phyloP scores from a whole-genome alignment of 1,140 invertebrate genomes.

The Ceratosolen solmsi region DNA sequence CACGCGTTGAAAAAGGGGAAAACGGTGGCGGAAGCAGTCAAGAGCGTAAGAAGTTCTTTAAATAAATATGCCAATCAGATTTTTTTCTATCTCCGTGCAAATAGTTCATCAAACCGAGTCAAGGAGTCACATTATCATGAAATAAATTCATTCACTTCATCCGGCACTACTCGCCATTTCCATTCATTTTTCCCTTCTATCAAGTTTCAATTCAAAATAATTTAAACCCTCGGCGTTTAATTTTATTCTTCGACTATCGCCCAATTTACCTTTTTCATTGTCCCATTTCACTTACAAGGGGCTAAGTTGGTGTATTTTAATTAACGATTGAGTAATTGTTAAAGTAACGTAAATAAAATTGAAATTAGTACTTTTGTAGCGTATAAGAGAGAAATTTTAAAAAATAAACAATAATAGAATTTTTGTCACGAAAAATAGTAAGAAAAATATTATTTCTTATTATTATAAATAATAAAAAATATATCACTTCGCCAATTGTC shows the following conservation, averaged over 20 bases:
- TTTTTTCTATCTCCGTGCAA: conserved; percentile 65
- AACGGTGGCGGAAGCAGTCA: conserved; percentile 7
- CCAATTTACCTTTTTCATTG: background rate
- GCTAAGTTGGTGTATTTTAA: too few species aligned
- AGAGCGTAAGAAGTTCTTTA: conserved; percentile 57
- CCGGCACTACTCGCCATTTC: background rate
- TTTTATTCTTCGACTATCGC: background rate
- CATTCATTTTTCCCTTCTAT: background rate
- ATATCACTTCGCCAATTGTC: too few species aligned
- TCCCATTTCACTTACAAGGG: too few species aligned
- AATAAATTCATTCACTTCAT: conserved; percentile 66
- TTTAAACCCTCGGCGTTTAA: background rate
- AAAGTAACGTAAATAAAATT: too few species aligned
- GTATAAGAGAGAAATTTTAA: too few species aligned
- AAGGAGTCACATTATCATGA: conserved; percentile 60
- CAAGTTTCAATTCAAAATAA: background rate
- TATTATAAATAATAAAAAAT: too few species aligned
- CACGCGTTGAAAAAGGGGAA: too few species aligned
- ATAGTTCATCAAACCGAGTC: conserved; percentile 70
- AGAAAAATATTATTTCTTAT: too few species aligned
- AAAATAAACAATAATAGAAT: too few species aligned
- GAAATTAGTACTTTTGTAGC: too few species aligned
- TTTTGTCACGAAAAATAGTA: too few species aligned
- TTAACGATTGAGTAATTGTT: too few species aligned
- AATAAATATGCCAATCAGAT: conserved; percentile 70